Evolutionary conservation across 2,113 vertebrate genomes (phyloP), one percentile per base, ranked within the genome.

Genomic region (Oncorhynchus tshawytscha): DNA sequence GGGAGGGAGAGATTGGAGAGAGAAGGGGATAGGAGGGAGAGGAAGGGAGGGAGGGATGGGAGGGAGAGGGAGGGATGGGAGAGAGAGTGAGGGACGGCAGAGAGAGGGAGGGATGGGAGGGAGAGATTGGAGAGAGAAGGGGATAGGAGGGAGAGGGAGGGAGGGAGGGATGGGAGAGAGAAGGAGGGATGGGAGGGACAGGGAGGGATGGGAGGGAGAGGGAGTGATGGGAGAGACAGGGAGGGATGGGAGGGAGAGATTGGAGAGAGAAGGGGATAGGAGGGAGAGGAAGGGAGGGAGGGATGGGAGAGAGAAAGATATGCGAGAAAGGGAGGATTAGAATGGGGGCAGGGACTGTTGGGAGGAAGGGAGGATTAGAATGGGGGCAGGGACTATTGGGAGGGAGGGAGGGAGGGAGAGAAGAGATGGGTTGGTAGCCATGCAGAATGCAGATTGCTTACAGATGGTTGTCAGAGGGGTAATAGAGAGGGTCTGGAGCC

Each of bases 381-480:
- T 5, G 62, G 25, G 16, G 49, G 24, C 13, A 70, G 45, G 12
- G 66, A 27, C 7, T 15, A 3, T 25, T 4, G 39, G n/a, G 45
- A 70, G 68, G n/a, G n/a, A n/a, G n/a, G 27, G 22, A 67, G 2
- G 60, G 31, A 6, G 45, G 69, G 79, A 77, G 75, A 51, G 69
- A 64, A 78, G 82, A 89, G 88, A 92, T 85, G 82, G 84, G 86
- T 85, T 85, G 80, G 72, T 60, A 78, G 75, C 66, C 80, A 16
- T 51, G 49, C 49, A 51, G 49, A 51, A 51, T 51, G 49, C 83
- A 87, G 88, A 94, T 94, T 93, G 91, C 90, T 92, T 88, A 82
- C 93, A 94, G 92, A 93, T 93, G 92, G 81, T 72, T 82, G 79
- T 80, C 78, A 79, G 84, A 81, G 48, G 69, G 67, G 83, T 77